Percentiles rank a stretch among this genome's conserved stretches.
These are phyloP conservation scores for Gymnothorax javanicus DNA, from an alignment of 2,797 vertebrate species.

Conservation along the genomic window DNA sequence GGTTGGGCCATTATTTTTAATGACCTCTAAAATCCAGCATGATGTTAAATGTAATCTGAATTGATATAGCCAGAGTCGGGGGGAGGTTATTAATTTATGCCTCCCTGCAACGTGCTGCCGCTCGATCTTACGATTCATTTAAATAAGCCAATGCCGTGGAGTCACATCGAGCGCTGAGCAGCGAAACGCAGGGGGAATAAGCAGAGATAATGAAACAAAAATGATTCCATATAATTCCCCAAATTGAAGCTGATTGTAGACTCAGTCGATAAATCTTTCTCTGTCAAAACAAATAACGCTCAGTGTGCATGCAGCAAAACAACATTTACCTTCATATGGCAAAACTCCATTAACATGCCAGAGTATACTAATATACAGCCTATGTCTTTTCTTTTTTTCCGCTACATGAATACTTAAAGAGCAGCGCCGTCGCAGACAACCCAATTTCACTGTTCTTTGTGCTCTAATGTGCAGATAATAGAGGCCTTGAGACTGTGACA, in stretches of 20 bases:
- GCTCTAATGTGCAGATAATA: slow-evolving; percentile 13
- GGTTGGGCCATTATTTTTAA: slow-evolving; percentile 32
- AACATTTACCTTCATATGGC: neutral
- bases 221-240: slow-evolving; percentile 57
- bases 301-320: slow-evolving; percentile 13
- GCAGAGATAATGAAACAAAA: slow-evolving; percentile 63
- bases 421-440: neutral
- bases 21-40: slow-evolving; percentile 30
- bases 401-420: neutral
- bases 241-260: slow-evolving; percentile 54
- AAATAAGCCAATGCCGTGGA: slow-evolving; percentile 56
- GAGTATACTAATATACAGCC: neutral
- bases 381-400: neutral
- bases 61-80: slow-evolving; percentile 55
- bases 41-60: slow-evolving; percentile 50
- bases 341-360: slow-evolving; percentile 29
- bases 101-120: slow-evolving; percentile 43
- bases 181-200: slow-evolving; percentile 46
- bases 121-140: slow-evolving; percentile 57
- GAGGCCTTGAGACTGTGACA: neutral
- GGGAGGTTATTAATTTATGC: slow-evolving; percentile 60
- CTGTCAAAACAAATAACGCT: slow-evolving; percentile 33
- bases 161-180: slow-evolving; percentile 50
- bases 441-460: neutral
- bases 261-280: slow-evolving; percentile 40